Evolutionary conservation across 2,888 invertebrate genomes (phyloP).

Genomic region (Drosophila robusta): DNA sequence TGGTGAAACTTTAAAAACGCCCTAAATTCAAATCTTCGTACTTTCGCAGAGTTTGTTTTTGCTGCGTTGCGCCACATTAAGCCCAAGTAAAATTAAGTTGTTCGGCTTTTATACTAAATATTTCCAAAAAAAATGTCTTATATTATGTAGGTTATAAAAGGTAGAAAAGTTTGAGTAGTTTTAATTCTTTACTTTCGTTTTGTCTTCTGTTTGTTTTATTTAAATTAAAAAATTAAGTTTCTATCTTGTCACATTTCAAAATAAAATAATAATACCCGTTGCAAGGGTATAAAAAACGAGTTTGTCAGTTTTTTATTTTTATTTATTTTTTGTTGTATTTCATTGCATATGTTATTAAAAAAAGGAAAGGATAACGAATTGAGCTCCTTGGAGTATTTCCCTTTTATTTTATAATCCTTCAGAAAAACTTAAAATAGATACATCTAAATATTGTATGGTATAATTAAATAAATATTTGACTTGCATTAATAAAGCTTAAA

Average conservation of each 20-base stretch:
- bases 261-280: background rate
- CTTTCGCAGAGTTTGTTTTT: background rate
- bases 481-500: background rate
- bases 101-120: background rate
- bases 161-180: no score
- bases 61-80: slow-evolving; percentile 1
- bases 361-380: background rate
- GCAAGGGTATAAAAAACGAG: background rate
- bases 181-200: no score
- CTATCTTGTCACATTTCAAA: no score
- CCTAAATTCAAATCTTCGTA: background rate
- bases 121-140: background rate
- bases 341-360: no score
- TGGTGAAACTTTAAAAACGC: slow-evolving; percentile 29
- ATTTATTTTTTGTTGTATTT: no score
- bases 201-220: no score
- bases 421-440: background rate
- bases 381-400: background rate
- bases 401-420: background rate
- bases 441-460: background rate
- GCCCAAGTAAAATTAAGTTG: background rate
- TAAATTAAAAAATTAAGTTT: no score
- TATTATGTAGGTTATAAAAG: background rate
- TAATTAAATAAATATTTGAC: background rate
- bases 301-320: background rate